Evolutionary conservation across 1,140 invertebrate genomes (phyloP), one percentile per base, ranked within the genome.

Genomic region (Brachionus plicatilis): DNA sequence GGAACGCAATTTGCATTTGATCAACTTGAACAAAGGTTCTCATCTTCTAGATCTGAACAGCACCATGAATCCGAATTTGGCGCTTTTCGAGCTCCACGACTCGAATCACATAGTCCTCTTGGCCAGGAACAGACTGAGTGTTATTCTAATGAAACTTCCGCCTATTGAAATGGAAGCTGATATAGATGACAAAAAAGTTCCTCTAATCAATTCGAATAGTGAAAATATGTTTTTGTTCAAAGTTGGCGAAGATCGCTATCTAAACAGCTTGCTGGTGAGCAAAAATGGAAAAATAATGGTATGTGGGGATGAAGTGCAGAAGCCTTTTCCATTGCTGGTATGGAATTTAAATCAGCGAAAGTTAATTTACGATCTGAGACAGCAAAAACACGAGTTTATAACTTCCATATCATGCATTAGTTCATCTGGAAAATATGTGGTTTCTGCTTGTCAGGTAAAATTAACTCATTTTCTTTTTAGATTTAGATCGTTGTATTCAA

Each of bases 21-120:
- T 94, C 86, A 92, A 95, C 89, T 89, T 95, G 12, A 92, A 95
- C 87, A 91, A 92, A 88, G 94, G 94, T 80, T 90, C 90, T 78
- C 92, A 93, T 86, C 85, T 93, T 43, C 92, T 92, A 8, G 93
- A 94, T 85, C 88, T 95, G 9, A 94, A 95, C 87, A 92, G 94
- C 45, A 94, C 95, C 2, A 95, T 96, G 94, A 95, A 95, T 90
- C 94, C 95, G 87, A 95, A 95, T 89, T 95, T 95, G 94, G 94
- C 94, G 45, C 95, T 92, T 88, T 95, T 93, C 90, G 94, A 94
- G 2, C 91, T 95, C 5, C 94, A 95, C 88, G 93, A 94, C 90
- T 88, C 92, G 53, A 92, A 92, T 20, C 94, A 95, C 88, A 89
- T 95, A 66, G 94, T 95, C 12, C 93, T 94, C 14, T 90, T 96